Base-by-base conservation (phyloP, 1,140 invertebrate genomes). In the Homarus americanus region DNA sequence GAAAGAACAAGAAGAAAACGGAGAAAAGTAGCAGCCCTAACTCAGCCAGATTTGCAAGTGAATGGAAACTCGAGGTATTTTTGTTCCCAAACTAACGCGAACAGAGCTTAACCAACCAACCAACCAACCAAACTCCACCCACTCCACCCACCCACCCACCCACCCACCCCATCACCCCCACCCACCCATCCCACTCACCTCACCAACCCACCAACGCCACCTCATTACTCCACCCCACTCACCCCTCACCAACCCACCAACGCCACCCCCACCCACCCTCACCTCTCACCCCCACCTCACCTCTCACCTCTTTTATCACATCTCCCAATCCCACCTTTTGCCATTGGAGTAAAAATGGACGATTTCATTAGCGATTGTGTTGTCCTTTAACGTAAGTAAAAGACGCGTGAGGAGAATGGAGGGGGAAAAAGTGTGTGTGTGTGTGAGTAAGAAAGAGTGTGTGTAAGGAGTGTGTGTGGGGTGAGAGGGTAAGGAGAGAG, bases 321-420 rank as follows among this genome's bases (percentile, higher is more conserved):
- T n/a, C 24, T 83, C 32, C 10, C 80, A 82, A 40, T 15, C 28
- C 7, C 58, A 15, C 80, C 2, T 53, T 82, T 53, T 82, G 49
- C 44, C 75, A 40, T 38, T 34, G 32, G 41, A 49, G 32, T n/a
- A 80, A 80, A 84, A 84, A 84, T 72, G 40, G 36, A 15, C 24
- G 82, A 84, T 84, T 84, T 84, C 82, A 84, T 84, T 84, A 84
- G 66, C 82, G 82, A 84, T 84, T 84, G 82, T 73, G 82, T 84
- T 84, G 63, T 84, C 63, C 34, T 84, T 49, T 73, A 34, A n/a
- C 66, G 40, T 73, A 36, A 24, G 58, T 63, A 24, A 24, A 63
- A 49, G 44, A 2, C 24, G 58, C 4, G 15, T 34, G 32, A 75
- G 5, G 72, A 24, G 58, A 63, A 63, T 15, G 34, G 78, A 79